Conservation (phyloP, 2,888 invertebrate species). For the Drosophila maculinotata region DNA sequence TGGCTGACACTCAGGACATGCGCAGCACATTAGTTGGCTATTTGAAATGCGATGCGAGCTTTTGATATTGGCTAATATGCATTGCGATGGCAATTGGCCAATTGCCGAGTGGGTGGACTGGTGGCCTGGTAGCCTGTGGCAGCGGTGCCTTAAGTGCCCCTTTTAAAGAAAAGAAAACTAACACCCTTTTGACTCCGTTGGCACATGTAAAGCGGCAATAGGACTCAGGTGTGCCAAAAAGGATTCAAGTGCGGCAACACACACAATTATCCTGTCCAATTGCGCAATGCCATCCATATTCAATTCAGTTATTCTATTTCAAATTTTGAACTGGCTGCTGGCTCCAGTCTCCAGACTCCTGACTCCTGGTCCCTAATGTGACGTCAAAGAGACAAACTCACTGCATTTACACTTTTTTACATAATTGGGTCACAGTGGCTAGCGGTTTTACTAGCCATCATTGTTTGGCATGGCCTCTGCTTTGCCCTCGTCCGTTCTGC, state of each 20-base stretch:
- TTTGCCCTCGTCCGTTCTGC: constrained; percentile 25
- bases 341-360: not conserved
- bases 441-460: constrained; percentile 42
- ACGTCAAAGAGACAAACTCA: constrained; percentile 61
- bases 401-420: constrained; percentile 72
- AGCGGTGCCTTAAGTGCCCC: constrained; percentile 33
- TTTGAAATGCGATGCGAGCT: constrained; percentile 59
- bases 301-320: constrained; percentile 44
- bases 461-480: constrained; percentile 13
- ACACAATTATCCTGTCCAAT: constrained; percentile 68
- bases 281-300: constrained; percentile 54
- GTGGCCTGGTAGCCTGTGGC: constrained; percentile 9
- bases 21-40: constrained; percentile 56
- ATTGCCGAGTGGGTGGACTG: constrained; percentile 38
- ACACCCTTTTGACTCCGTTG: constrained; percentile 22
- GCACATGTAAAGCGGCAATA: constrained; percentile 55
- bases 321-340: constrained; percentile 1
- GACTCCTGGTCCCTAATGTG: constrained; percentile 39
- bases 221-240: constrained; percentile 72
- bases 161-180: not conserved
- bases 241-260: constrained; percentile 32
- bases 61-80: constrained; percentile 57
- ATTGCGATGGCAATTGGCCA: constrained; percentile 50
- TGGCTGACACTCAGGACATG: constrained; percentile 55
- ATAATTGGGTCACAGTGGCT: constrained; percentile 77